Percentiles rank a stretch among this genome's conserved stretches.
Evolutionary conservation across 2,888 invertebrate species (phyloP).

Genomic region (Chironomus riparius): DNA sequence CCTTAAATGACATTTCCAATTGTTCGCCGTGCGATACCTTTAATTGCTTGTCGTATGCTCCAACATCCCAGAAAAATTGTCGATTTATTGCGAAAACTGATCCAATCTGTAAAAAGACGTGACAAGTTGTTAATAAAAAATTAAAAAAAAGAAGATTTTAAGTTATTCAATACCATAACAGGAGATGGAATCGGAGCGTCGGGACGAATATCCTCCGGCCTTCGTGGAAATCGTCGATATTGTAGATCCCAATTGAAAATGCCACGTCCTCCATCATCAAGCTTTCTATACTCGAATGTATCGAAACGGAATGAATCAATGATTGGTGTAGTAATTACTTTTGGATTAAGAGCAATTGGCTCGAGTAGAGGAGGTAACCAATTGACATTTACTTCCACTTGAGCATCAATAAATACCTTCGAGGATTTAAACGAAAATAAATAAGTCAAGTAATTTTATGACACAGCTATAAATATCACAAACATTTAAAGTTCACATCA

Average conservation of each 20-base stretch:
- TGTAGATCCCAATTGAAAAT: constrained; percentile 22
- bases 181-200: constrained; percentile 57
- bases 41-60: constrained; percentile 78
- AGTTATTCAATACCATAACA: constrained; percentile 64
- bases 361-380: constrained; percentile 50
- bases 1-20: constrained; percentile 95
- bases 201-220: constrained; percentile 30
- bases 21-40: constrained; percentile 56
- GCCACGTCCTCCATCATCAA: constrained; percentile 16
- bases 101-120: constrained; percentile 43
- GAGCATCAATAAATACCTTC: constrained; percentile 73
- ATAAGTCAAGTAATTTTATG: neutral
- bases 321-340: constrained; percentile 19
- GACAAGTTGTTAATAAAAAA: too few species aligned
- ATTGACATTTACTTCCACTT: constrained; percentile 81
- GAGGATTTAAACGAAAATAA: neutral
- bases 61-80: constrained; percentile 82
- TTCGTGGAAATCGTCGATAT: constrained; percentile 11
- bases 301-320: neutral
- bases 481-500: neutral
- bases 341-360: constrained; percentile 15
- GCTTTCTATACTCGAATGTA: constrained; percentile 11
- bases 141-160: neutral
- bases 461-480: neutral
- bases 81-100: constrained; percentile 88